A percentile compares a stretch with the other conserved stretches of the same genome.
Evolutionary conservation across 2,888 invertebrate species (phyloP).

Genomic region (Auanema freiburgensis): DNA sequence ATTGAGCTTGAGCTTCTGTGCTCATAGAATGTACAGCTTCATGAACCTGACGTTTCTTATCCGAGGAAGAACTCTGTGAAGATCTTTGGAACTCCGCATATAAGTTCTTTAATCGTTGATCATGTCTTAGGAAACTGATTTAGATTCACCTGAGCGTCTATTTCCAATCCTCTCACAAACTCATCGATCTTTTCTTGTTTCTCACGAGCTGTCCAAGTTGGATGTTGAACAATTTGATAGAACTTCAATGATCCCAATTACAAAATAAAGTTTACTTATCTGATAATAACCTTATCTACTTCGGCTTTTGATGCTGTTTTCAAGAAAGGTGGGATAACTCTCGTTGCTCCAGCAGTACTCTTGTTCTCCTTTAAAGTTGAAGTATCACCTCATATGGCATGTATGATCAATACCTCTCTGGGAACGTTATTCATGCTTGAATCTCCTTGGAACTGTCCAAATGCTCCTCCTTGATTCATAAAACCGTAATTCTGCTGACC

Average conservation of each 20-base stretch:
- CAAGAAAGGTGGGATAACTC: constrained; percentile 49
- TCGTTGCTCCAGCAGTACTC: constrained; percentile 21
- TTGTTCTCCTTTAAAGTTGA: background rate
- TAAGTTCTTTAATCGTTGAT: constrained; percentile 22
- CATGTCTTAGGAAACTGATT: background rate
- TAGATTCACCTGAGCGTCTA: constrained; percentile 31
- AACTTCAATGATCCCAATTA: constrained; percentile 28
- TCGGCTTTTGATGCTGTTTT: constrained; percentile 35
- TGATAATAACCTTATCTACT: constrained; percentile 34
- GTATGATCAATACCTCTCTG: background rate
- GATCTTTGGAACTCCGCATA: constrained; percentile 25
- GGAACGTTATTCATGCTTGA: constrained; percentile 3
- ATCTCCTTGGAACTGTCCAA: constrained; percentile 18
- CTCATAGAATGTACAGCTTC: constrained; percentile 38
- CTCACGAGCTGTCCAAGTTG: constrained; percentile 35
- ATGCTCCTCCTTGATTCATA: background rate
- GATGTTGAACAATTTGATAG: constrained; percentile 49
- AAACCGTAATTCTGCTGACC: constrained; percentile 2
- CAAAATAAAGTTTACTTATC: background rate
- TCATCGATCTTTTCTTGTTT: constrained; percentile 43
- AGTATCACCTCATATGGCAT: no score
- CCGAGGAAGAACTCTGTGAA: constrained; percentile 11
- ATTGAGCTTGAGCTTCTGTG: constrained; percentile 41
- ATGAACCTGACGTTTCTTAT: constrained; percentile 34
- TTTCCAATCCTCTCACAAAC: constrained; percentile 34